Conservation (phyloP, 2,888 invertebrate genomes). For the Griposia aprilina region DNA sequence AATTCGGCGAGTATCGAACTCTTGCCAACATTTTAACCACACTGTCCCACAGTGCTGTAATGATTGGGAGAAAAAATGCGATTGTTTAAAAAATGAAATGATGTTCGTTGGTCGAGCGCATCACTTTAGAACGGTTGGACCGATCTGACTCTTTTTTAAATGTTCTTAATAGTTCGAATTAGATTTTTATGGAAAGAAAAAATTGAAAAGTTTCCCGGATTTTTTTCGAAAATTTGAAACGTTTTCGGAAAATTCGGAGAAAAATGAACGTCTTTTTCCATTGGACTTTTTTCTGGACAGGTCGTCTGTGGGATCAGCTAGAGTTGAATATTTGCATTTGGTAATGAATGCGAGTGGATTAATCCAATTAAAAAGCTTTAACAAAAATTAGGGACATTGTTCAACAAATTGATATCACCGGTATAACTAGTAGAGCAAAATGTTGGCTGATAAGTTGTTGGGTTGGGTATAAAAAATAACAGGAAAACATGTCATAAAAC, state of each 20-base stretch:
- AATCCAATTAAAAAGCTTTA: background rate
- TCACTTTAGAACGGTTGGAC: background rate
- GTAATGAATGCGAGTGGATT: background rate
- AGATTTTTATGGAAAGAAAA: background rate
- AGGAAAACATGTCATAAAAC: background rate
- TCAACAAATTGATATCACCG: too few relatives aligned
- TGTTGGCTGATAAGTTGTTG: background rate
- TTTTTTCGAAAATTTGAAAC: too few relatives aligned
- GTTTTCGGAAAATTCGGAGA: background rate
- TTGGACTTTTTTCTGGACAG: background rate
- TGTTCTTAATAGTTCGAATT: background rate
- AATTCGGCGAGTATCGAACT: conserved; percentile 72
- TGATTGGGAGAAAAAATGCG: conserved; percentile 29
- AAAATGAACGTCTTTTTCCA: background rate
- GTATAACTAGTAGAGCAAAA: background rate
- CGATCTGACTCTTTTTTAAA: background rate
- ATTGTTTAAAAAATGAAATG: conserved; percentile 14
- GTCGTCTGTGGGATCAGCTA: background rate
- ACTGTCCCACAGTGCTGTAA: conserved; percentile 39
- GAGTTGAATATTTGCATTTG: conserved; percentile 2
- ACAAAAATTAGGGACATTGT: background rate
- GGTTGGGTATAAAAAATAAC: background rate
- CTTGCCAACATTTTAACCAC: conserved; percentile 77
- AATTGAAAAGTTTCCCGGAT: background rate
- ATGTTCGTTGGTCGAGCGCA: background rate